Evolutionary conservation across 2,888 invertebrate species (phyloP).

Genomic region (Clistopyga incitator): DNA sequence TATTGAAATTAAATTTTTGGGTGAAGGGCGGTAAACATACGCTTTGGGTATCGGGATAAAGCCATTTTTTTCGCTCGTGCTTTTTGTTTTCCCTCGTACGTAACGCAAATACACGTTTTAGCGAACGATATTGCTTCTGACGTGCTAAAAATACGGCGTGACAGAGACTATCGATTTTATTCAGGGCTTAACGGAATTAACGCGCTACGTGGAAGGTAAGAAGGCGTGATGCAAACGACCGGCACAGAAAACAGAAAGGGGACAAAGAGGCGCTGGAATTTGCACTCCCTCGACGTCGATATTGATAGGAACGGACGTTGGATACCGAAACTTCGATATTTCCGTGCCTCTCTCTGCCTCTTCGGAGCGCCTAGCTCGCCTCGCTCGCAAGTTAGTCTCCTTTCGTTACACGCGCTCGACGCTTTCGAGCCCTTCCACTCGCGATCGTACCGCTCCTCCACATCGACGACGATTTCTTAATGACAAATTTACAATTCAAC

Average conservation of each 20-base stretch:
- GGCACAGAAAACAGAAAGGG: constrained; percentile 18
- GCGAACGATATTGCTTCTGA: neutral
- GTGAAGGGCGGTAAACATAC: no score
- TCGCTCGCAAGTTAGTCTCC: constrained; percentile 53
- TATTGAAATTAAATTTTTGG: no score
- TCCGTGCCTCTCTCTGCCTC: neutral
- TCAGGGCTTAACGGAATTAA: constrained; percentile 48
- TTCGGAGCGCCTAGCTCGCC: constrained; percentile 16
- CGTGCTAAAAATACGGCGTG: neutral
- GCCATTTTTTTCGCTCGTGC: no score
- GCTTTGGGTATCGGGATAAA: no score
- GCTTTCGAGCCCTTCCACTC: constrained; percentile 19
- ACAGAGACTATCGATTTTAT: constrained; percentile 57
- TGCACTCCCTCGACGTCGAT: constrained; percentile 51
- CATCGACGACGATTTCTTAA: constrained; percentile 60
- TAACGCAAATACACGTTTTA: neutral
- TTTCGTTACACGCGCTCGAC: constrained; percentile 16
- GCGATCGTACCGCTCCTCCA: neutral
- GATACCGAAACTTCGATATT: constrained; percentile 45
- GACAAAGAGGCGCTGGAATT: neutral
- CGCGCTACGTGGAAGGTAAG: constrained; percentile 26
- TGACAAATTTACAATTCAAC: constrained; percentile 71
- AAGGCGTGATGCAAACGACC: constrained; percentile 28
- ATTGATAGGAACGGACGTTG: constrained; percentile 60
- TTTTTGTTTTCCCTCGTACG: no score